Base-by-base conservation (phyloP, 2,797 vertebrate species). In the Hippocampus kuda region DNA sequence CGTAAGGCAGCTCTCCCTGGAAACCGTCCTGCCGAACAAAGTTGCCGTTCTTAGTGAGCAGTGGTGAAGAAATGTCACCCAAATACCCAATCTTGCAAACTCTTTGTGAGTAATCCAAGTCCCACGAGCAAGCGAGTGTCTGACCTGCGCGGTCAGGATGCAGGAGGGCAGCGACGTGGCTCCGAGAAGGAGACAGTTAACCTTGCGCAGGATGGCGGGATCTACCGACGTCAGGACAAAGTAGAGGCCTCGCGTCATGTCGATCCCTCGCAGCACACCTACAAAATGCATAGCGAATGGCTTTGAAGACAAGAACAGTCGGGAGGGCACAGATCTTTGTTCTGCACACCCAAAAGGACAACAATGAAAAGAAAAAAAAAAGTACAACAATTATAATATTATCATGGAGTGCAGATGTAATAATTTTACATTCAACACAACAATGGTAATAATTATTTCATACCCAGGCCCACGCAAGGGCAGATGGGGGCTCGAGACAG, bases 121-220 rank as follows among this genome's bases (percentile, higher is more conserved):
- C 51, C 46, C 15, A 48, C 13, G 46, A 48, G 16, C 30, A 44
- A 5, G 38, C 1, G 4, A 26, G 22, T 2, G 1, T 24, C 87
- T 72, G 79, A 99, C 97, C 94, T 99, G 96, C 66, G 83, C 80
- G 53, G 91, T 92, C 57, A 98, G 76, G 75, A 98, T 65, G 18
- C 91, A 91, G 30, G 91, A 89, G 0, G 97, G 97, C 54, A 97
- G 61, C 0, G 90, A 79, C 0, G 97, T 67, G 1, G 85, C 91
- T 1, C 97, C 97, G 0, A 98, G 78, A 1, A 98, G 90, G 59
- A 99, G 87, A 72, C 96, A 98, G 59, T 99, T 99, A 78, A 99
- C 96, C 0, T 85, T 81, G 12, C 90, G 84, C 1, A 99, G 87
- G 49, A 87, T 69, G 6, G 90, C 86, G 0, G 94, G 94, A 65